A percentile compares a stretch with the other conserved stretches of the same genome.
Evolutionary conservation across 2,888 invertebrate genomes (phyloP).

Genomic region (Mantis religiosa): DNA sequence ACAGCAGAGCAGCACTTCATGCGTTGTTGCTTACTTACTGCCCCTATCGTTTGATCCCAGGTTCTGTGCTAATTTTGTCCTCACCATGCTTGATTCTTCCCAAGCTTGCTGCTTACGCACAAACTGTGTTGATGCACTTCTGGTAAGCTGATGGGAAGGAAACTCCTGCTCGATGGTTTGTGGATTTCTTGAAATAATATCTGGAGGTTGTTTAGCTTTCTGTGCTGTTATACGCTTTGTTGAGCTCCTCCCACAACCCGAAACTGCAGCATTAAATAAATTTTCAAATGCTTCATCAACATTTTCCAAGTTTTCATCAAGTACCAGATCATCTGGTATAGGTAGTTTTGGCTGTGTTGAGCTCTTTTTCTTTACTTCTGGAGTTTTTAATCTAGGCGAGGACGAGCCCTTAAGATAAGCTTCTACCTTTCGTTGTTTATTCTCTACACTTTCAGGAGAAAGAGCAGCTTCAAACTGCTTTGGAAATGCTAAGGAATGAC

Average conservation of each 20-base stretch:
- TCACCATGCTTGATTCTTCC: conserved; percentile 30
- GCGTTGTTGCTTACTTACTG: conserved; percentile 33
- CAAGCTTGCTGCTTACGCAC: conserved; percentile 30
- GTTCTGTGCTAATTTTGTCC: conserved; percentile 26
- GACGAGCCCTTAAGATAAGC: conserved; percentile 55
- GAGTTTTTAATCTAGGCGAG: conserved; percentile 13
- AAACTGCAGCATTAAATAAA: conserved; percentile 58
- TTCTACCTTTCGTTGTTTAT: conserved; percentile 68
- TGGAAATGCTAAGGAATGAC: conserved; percentile 67
- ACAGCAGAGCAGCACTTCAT: background rate
- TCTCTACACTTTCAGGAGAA: conserved; percentile 60
- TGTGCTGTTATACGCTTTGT: conserved; percentile 11
- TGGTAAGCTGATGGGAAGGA: conserved; percentile 7
- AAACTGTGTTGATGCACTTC: conserved; percentile 29
- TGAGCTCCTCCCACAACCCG: background rate
- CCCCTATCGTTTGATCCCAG: conserved; percentile 26
- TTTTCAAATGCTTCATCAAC: conserved; percentile 86
- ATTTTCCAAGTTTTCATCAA: conserved; percentile 52
- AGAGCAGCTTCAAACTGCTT: conserved; percentile 80
- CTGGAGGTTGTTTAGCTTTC: background rate
- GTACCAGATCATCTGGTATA: conserved; percentile 12
- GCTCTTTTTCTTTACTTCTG: background rate
- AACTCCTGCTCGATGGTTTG: background rate
- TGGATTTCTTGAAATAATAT: background rate
- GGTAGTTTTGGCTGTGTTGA: background rate